Evolutionary conservation across 2,113 vertebrate species (phyloP), one percentile per base, ranked within the genome.

Genomic region (Grus americana): DNA sequence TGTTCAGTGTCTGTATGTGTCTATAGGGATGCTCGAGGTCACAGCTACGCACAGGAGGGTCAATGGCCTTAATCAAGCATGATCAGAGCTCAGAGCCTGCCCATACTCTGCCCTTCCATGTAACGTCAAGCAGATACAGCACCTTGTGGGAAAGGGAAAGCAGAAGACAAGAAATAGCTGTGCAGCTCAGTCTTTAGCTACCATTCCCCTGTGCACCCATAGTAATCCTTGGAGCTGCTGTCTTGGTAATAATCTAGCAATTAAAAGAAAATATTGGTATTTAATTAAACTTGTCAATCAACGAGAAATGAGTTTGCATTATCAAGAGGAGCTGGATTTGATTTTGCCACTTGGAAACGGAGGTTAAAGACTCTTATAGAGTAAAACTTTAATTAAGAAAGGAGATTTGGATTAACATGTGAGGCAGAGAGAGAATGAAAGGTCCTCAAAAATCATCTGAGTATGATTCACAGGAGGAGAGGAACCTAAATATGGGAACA

Each of bases 231-330:
- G 36, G 93, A 95, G 58, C 62, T 86, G 66, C 96, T 96, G 74
- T 82, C 86, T 85, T 74, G 70, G 90, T 95, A 93, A 96, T 96
- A 94, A 93, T 93, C 68, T 81, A 94, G 94, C 90, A 97, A 97
- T 97, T 96, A 97, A 97, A 96, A 66, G 36, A 81, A 89, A 95
- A 92, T 82, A 90, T 52, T 73, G 30, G 47, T 95, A 88, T 92
- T 94, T 97, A 92, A 97, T 98, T 97, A 97, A 97, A 82, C 62
- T 90, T 97, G 93, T 66, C 97, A 94, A 61, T 98, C 98, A 97
- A 63, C 38, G 27, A 58, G 71, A 95, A 84, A 94, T 58, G 61
- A 84, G 22, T 52, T 86, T 94, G 96, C 90, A 78, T 96, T 97
- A 96, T 97, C 94, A 59, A 89, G 36, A 74, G 88, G 73, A 93